Percentiles rank a stretch among this genome's conserved stretches.
phyloP scores from a whole-genome alignment of 2,888 invertebrate species.

The Callimorpha dominula region DNA sequence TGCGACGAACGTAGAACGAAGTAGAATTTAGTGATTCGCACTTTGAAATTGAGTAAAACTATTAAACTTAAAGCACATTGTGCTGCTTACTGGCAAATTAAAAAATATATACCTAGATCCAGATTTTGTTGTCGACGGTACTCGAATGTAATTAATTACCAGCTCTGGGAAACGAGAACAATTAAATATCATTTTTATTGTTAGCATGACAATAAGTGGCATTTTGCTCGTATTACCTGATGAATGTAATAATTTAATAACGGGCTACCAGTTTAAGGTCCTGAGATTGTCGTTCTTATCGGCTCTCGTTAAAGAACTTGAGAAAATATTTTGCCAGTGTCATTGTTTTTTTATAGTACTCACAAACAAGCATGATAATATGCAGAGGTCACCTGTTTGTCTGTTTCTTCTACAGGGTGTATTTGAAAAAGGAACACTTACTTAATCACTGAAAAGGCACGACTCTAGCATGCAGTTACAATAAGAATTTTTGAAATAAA shows the following conservation, averaged over 20 bases:
- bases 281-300: conserved; percentile 17
- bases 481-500: too few relatives aligned
- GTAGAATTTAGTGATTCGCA: too few relatives aligned
- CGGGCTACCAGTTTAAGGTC: conserved; percentile 26
- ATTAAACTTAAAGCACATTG: too few relatives aligned
- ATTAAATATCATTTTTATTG: conserved; percentile 45
- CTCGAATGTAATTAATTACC: conserved; percentile 37
- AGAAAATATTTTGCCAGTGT: background rate
- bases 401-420: background rate
- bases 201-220: conserved; percentile 37
- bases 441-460: too few relatives aligned
- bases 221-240: conserved; percentile 28
- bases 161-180: conserved; percentile 56
- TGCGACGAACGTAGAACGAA: too few relatives aligned
- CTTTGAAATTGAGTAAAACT: too few relatives aligned
- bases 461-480: too few relatives aligned
- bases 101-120: too few relatives aligned
- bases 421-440: too few relatives aligned
- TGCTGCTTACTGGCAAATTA: too few relatives aligned
- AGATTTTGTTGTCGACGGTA: conserved; percentile 24
- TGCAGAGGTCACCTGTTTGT: background rate
- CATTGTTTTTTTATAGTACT: background rate
- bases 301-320: background rate
- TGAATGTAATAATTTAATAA: conserved; percentile 38
- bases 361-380: background rate